phyloP scores from a whole-genome alignment of 2,113 vertebrate species.

The Platysteira castanea region DNA sequence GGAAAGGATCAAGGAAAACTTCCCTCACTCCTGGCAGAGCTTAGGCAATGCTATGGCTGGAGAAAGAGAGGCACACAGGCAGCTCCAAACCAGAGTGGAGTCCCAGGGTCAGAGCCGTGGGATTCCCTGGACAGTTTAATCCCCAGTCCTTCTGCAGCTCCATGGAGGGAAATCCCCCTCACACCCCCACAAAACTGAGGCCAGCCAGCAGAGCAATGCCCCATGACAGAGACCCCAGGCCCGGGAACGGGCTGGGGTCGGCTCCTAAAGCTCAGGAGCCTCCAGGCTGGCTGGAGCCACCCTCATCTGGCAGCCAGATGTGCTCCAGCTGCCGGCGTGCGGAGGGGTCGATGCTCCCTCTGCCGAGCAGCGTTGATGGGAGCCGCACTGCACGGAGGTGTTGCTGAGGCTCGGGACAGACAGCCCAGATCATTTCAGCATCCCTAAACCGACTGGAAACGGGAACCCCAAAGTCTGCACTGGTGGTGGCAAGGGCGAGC shows the following conservation, averaged over 20 bases:
- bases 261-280: neutral
- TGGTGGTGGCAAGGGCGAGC: neutral
- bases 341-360: neutral
- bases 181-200: neutral
- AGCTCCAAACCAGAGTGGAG: neutral
- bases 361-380: neutral
- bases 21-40: rapidly evolving
- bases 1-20: neutral
- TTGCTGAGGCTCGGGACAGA: neutral
- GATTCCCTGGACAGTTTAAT: neutral
- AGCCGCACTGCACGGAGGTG: rapidly evolving
- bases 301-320: conserved; percentile 32
- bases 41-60: neutral
- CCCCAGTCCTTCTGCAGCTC: neutral
- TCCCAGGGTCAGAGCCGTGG: neutral
- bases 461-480: neutral
- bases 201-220: neutral
- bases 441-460: neutral
- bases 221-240: neutral
- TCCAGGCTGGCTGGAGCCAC: neutral
- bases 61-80: neutral
- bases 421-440: neutral
- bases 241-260: neutral
- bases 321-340: neutral
- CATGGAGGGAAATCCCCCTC: neutral